Conservation (phyloP, 2,888 invertebrate species). For the Marasmarcha lunaedactyla region DNA sequence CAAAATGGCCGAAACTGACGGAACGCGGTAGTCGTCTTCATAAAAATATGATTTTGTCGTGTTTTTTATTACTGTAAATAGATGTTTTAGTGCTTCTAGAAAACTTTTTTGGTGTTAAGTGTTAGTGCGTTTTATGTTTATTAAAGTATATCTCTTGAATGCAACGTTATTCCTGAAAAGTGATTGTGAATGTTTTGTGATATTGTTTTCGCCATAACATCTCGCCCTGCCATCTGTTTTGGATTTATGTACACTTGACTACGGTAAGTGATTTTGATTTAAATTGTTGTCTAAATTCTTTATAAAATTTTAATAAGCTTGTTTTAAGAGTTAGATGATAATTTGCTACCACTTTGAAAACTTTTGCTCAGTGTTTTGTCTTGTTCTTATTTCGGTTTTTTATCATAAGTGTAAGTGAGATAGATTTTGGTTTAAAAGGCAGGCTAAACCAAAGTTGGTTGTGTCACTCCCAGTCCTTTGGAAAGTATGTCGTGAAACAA, state of each 20-base stretch:
- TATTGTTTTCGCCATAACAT: constrained; percentile 52
- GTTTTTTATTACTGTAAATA: constrained; percentile 45
- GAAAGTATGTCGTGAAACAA: constrained; percentile 43
- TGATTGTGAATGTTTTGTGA: constrained; percentile 55
- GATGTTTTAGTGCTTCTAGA: constrained; percentile 37
- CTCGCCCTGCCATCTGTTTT: constrained; percentile 40
- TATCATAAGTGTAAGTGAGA: constrained; percentile 36
- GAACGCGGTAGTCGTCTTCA: constrained; percentile 53
- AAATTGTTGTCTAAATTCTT: constrained; percentile 14
- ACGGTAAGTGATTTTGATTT: constrained; percentile 41
- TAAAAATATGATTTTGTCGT: constrained; percentile 24
- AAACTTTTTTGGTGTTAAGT: constrained; percentile 31
- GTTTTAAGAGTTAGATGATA: constrained; percentile 36
- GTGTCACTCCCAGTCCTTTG: constrained; percentile 34
- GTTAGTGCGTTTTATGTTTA: constrained; percentile 40
- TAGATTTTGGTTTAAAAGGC: constrained; percentile 14
- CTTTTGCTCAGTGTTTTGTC: constrained; percentile 49
- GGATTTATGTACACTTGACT: constrained; percentile 63
- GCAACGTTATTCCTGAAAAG: constrained; percentile 27
- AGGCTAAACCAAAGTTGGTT: constrained; percentile 29
- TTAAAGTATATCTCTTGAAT: constrained; percentile 33
- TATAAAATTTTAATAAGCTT: constrained; percentile 24
- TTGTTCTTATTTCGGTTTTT: constrained; percentile 24
- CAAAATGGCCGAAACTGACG: constrained; percentile 59
- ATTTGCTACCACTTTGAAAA: constrained; percentile 29